These are phyloP conservation scores for Hetaerina americana DNA, from an alignment of 1,140 invertebrate genomes.

Conservation along the genomic window DNA sequence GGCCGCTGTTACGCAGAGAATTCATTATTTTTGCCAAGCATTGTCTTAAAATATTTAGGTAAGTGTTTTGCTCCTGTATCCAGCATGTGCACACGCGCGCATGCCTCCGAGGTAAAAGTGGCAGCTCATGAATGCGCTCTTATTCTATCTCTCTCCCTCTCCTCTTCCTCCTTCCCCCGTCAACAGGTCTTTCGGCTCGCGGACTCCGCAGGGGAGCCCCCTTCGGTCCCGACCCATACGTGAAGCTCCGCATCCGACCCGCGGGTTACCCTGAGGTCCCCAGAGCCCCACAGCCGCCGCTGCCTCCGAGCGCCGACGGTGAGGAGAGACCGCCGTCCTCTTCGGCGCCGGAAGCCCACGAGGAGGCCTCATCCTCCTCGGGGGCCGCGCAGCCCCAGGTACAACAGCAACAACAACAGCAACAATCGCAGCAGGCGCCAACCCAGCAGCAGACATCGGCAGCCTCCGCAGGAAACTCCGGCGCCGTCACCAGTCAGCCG, in stretches of 20 bases:
- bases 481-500: constrained; percentile 20
- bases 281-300: neutral
- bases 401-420: too few species aligned
- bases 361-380: too few species aligned
- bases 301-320: neutral
- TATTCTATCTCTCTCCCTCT: too few species aligned
- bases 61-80: too few species aligned
- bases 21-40: too few species aligned
- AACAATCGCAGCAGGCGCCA: too few species aligned
- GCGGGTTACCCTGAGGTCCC: constrained; percentile 9
- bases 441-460: neutral
- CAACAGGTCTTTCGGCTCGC: constrained; percentile 29
- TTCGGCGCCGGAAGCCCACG: neutral
- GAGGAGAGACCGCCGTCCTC: neutral
- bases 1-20: too few species aligned
- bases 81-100: too few species aligned
- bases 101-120: too few species aligned
- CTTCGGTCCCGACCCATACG: constrained; percentile 38
- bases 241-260: constrained; percentile 32
- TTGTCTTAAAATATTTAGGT: too few species aligned
- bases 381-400: too few species aligned
- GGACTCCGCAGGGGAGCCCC: constrained; percentile 36
- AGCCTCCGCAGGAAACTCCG: neutral
- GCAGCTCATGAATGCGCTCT: too few species aligned
- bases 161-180: neutral